Percentiles rank a stretch among this genome's conserved stretches.
phyloP scores from a whole-genome alignment of 2,888 invertebrate species.

The Latheticus oryzae region DNA sequence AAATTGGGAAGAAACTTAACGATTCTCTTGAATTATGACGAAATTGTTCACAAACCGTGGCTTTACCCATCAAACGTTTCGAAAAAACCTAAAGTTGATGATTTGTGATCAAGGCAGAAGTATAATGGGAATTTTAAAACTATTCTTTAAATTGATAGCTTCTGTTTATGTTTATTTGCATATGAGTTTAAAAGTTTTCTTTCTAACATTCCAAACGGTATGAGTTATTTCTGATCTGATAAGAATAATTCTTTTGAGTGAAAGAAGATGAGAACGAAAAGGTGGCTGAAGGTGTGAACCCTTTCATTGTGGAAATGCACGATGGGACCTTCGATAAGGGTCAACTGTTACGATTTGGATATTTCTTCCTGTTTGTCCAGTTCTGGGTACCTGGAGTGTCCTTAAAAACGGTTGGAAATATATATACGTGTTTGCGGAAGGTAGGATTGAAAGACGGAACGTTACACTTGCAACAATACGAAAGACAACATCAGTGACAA shows the following conservation, averaged over 20 bases:
- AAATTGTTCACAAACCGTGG: conserved; percentile 19
- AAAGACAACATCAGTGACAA: conserved; percentile 10
- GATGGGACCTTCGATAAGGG: conserved; percentile 39
- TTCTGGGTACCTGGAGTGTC: conserved; percentile 13
- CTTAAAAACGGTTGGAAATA: conserved; percentile 3
- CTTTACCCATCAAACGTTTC: conserved; percentile 11
- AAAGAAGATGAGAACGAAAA: no score
- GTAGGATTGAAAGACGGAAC: conserved; percentile 19
- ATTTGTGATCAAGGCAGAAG: conserved; percentile 13
- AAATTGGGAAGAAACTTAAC: conserved; percentile 46
- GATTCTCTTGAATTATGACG: conserved; percentile 16
- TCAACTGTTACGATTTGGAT: conserved; percentile 22
- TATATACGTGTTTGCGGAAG: conserved; percentile 32
- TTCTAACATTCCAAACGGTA: conserved; percentile 13
- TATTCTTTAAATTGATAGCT: conserved; percentile 27
- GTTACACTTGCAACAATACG: conserved; percentile 24
- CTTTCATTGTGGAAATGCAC: conserved; percentile 28
- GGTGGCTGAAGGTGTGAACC: conserved; percentile 43
- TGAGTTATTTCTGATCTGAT: conserved; percentile 44
- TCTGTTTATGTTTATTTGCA: conserved; percentile 36
- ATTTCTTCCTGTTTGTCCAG: conserved; percentile 37
- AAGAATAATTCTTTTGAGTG: conserved; percentile 27
- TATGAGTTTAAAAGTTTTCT: conserved; percentile 21
- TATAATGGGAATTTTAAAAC: conserved; percentile 23
- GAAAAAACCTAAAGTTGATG: conserved; percentile 10